phyloP scores from a whole-genome alignment of 2,797 vertebrate genomes.

The Brachyrhaphis roseni region DNA sequence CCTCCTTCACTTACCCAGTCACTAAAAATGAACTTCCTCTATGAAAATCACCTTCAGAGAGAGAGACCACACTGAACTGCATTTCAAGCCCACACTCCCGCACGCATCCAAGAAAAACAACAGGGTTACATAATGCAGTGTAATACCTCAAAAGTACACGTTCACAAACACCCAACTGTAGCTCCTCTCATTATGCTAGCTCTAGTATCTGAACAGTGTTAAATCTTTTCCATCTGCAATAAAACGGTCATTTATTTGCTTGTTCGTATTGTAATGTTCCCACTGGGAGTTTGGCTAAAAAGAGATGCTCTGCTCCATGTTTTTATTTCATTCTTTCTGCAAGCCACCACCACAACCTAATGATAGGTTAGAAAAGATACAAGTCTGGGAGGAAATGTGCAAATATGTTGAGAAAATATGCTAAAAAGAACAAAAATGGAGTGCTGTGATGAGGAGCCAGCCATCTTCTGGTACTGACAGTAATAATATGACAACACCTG shows the following conservation, averaged over 20 bases:
- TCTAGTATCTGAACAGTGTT: constrained; percentile 22
- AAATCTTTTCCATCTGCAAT: constrained; percentile 24
- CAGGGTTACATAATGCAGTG: constrained; percentile 63
- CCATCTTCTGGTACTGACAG: constrained; percentile 25
- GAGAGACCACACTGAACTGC: constrained; percentile 43
- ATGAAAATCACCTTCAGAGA: constrained; percentile 37
- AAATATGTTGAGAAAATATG: constrained; percentile 33
- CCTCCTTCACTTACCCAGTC: constrained; percentile 35
- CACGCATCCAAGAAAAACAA: constrained; percentile 47
- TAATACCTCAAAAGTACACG: constrained; percentile 54
- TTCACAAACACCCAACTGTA: constrained; percentile 43
- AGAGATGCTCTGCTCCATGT: constrained; percentile 39
- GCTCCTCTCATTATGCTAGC: constrained; percentile 15
- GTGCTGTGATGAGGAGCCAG: constrained; percentile 5
- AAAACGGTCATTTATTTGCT: constrained; percentile 41
- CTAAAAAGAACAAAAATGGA: constrained; percentile 4
- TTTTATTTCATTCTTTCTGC: constrained; percentile 60
- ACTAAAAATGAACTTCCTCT: constrained; percentile 62
- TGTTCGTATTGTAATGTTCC: constrained; percentile 46
- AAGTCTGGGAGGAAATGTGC: constrained; percentile 54
- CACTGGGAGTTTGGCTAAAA: constrained; percentile 32
- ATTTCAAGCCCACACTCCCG: constrained; percentile 31
- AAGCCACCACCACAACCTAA: constrained; percentile 56
- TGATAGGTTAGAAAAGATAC: constrained; percentile 56
- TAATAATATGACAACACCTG: constrained; percentile 31